phyloP scores from a whole-genome alignment of 2,797 vertebrate species.

The Coranthus polyacanthus region DNA sequence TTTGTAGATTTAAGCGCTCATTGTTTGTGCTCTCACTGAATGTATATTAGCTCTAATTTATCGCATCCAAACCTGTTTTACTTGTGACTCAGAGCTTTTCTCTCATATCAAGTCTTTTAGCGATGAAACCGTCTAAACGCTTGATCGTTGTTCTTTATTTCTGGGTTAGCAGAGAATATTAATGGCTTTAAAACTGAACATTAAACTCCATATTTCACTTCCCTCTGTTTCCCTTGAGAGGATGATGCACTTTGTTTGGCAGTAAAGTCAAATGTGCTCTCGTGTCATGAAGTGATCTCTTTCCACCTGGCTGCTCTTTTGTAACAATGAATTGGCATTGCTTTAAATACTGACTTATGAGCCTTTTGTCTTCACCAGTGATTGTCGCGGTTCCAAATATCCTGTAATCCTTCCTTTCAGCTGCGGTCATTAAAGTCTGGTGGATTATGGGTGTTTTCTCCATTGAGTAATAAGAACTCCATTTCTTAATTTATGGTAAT shows the following conservation, averaged over 20 bases:
- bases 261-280: neutral
- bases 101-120: neutral
- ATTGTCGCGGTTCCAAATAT: conserved; percentile 26
- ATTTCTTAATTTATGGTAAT: conserved; percentile 45
- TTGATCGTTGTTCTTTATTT: neutral
- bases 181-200: neutral
- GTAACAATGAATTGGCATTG: conserved; percentile 9
- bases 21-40: neutral
- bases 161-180: neutral
- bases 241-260: neutral
- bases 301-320: conserved; percentile 13
- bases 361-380: neutral
- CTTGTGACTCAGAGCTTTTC: neutral
- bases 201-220: neutral
- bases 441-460: conserved; percentile 39
- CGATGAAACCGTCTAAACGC: neutral
- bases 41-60: conserved; percentile 11
- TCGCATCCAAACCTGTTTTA: conserved; percentile 2
- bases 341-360: neutral
- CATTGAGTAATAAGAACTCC: conserved; percentile 17
- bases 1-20: neutral
- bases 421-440: conserved; percentile 31
- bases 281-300: neutral
- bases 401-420: conserved; percentile 7
- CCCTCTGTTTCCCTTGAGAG: neutral